These are phyloP conservation scores for Hydropotes inermis DNA, from an alignment of 2,113 vertebrate genomes.

Conservation along the genomic window DNA sequence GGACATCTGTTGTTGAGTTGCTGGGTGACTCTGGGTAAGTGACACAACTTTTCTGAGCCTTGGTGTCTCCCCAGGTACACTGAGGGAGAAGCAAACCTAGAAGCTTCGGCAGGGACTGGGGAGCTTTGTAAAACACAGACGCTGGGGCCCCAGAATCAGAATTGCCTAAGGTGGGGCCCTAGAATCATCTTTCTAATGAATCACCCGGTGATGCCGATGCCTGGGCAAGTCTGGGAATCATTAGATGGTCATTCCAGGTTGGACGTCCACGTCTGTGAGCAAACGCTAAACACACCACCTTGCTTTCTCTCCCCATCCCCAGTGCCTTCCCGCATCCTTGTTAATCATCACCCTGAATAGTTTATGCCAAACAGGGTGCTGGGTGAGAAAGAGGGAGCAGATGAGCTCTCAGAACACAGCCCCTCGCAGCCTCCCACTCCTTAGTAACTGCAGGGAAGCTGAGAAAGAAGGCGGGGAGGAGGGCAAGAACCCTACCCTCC, in stretches of 20 bases:
- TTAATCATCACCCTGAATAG: conserved; percentile 63
- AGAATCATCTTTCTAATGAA: not conserved
- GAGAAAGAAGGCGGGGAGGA: not conserved
- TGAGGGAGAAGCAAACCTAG: not conserved
- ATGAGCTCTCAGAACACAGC: conserved; percentile 71
- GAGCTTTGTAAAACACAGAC: not conserved
- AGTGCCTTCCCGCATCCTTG: conserved; percentile 32
- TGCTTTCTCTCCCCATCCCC: conserved; percentile 5
- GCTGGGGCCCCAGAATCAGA: not conserved
- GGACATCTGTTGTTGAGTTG: not conserved
- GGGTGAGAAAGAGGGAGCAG: conserved; percentile 69
- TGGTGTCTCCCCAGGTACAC: not conserved
- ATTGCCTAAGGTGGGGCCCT: not conserved
- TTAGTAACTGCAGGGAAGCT: conserved; percentile 63
- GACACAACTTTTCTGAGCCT: not conserved
- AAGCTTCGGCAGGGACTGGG: not conserved
- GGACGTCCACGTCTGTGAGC: not conserved
- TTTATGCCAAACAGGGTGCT: conserved; percentile 66
- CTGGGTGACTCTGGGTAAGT: not conserved
- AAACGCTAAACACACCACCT: not conserved
- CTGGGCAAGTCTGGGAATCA: not conserved
- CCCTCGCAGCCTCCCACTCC: conserved; percentile 72
- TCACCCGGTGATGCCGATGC: not conserved
- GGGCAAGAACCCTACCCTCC: not conserved
- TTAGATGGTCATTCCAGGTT: not conserved